phyloP scores from a whole-genome alignment of 2,113 vertebrate species.

The Damaliscus lunatus region DNA sequence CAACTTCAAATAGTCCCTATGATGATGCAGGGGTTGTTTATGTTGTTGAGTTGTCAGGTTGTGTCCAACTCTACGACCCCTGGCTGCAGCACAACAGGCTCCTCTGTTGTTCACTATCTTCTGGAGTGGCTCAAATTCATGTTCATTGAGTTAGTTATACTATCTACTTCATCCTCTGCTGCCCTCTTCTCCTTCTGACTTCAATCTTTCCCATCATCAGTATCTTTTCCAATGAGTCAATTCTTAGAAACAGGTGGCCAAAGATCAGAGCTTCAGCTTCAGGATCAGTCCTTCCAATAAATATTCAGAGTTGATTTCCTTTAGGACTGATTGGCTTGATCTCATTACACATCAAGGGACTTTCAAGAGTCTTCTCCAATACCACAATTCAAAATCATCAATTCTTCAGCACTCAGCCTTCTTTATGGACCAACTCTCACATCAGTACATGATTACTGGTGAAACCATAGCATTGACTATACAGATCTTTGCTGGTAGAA shows the following conservation, averaged over 20 bases:
- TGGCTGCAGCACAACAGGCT: neutral
- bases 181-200: neutral
- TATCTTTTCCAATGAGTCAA: neutral
- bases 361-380: neutral
- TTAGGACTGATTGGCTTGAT: neutral
- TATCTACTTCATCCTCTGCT: neutral
- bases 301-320: neutral
- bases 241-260: neutral
- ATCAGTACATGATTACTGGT: neutral
- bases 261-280: neutral
- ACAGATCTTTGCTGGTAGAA: neutral
- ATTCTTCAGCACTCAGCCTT: neutral
- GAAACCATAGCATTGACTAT: neutral
- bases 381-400: neutral
- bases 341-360: neutral
- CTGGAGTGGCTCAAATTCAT: neutral
- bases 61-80: neutral
- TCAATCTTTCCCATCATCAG: neutral
- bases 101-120: neutral
- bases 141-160: neutral
- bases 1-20: neutral
- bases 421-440: neutral
- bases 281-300: neutral
- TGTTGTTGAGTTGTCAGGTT: neutral
- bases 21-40: neutral